Evolutionary conservation across 2,888 invertebrate genomes (phyloP), one percentile per base, ranked within the genome.

Genomic region (Hypselothyrea guttata): DNA sequence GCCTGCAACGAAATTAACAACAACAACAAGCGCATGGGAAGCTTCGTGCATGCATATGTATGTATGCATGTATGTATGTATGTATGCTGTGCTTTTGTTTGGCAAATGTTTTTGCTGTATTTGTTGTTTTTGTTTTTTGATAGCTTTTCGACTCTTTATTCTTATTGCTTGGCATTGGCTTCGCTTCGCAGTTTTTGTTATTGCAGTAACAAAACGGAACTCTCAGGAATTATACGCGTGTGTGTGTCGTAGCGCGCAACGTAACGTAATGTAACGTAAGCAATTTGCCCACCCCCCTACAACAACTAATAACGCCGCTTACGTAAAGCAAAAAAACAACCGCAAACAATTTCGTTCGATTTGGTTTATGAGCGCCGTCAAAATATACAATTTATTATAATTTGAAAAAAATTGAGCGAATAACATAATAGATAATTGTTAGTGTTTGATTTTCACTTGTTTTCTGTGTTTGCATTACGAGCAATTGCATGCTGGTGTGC

Each of bases 181-280:
- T 74, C 34, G 59, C 59, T 65, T 74, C 34, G 47, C 59, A 49
- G 42, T 47, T 47, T 54, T 51, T 47, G 64, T 48, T 59, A 60
- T 71, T 69, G 59, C 83, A 86, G 74, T 76, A 81, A 84, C 71
- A 75, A 83, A n/a, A 84, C 83, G 77, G 71, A 85, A 77, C 81
- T 79, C 84, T 86, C 75, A 82, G 86, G 83, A 87, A 86, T 71
- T n/a, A 78, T 82, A 75, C n/a, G 73, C 64, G 53, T 70, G 76
- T 77, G 75, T 79, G 22, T 5, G 22, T 68, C 68, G 61, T 67
- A 60, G 62, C 71, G 68, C 74, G 77, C 49, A 63, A n/a, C 58
- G 62, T 60, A 61, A 42, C 49, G 38, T 41, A 70, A 58, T 51
- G 41, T 54, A 70, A 64, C 44, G 51, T 56, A 56, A 71, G 58